These are phyloP conservation scores for Mus spretus DNA, from an alignment of 2,797 vertebrate species.

Conservation along the genomic window DNA sequence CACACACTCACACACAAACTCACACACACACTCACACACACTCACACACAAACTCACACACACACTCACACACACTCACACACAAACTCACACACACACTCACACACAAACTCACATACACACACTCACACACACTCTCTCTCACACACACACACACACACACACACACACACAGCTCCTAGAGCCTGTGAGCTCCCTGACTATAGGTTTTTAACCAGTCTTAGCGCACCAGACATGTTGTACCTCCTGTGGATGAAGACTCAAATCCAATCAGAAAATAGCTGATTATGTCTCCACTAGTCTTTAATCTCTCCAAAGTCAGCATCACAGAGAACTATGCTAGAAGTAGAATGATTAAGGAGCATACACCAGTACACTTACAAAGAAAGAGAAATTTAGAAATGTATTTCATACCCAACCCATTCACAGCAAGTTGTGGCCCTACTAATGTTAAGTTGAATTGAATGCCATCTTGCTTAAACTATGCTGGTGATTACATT, in stretches of 20 bases:
- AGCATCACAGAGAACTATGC: not conserved
- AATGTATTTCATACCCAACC: not conserved
- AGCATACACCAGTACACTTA: not conserved
- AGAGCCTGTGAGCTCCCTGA: not conserved
- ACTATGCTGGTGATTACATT: conserved; percentile 9
- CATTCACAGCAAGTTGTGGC: not conserved
- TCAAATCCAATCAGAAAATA: not conserved
- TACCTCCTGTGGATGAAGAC: not conserved
- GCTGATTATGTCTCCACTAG: not conserved
- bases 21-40: too few relatives aligned
- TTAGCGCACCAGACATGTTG: not conserved
- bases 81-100: too few relatives aligned
- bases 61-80: not conserved
- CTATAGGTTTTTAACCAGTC: not conserved
- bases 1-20: too few relatives aligned
- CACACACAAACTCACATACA: not conserved
- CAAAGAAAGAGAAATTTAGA: conserved; percentile 10
- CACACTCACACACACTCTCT: not conserved
- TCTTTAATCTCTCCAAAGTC: conserved; percentile 7
- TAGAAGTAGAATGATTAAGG: not conserved
- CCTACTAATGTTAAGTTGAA: conserved; percentile 50
- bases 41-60: not conserved
- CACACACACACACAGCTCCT: not conserved
- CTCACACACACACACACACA: not conserved
- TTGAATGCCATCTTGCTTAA: conserved; percentile 47